Evolutionary conservation across 2,888 invertebrate species (phyloP).

Genomic region (Geotrupes spiniger): DNA sequence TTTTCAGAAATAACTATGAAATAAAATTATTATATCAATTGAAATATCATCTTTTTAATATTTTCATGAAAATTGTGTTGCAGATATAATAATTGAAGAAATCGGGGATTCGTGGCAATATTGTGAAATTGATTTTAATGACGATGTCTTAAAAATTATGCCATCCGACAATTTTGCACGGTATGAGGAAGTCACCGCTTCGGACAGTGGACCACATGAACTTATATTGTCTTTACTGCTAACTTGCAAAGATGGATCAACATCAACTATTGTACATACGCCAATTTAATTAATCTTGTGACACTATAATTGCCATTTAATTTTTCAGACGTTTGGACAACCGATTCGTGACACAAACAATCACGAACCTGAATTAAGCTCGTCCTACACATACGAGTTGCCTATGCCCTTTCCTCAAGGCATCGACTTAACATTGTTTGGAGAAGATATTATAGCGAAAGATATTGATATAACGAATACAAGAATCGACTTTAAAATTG

Average conservation of each 20-base stretch:
- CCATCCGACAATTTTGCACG: neutral
- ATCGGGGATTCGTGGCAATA: too few relatives aligned
- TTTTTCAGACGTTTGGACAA: conserved; percentile 46
- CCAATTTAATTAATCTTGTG: too few relatives aligned
- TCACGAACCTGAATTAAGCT: conserved; percentile 49
- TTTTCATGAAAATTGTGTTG: too few relatives aligned
- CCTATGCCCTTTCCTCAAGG: conserved; percentile 48
- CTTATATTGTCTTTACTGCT: neutral
- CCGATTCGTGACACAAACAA: conserved; percentile 55
- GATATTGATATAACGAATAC: conserved; percentile 57
- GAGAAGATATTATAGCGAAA: conserved; percentile 47
- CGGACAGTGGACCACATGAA: neutral
- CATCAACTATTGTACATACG: too few relatives aligned
- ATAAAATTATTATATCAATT: too few relatives aligned
- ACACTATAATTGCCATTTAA: too few relatives aligned
- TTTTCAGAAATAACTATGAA: too few relatives aligned
- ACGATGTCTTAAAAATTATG: too few relatives aligned
- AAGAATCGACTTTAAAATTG: conserved; percentile 31
- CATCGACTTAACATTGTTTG: conserved; percentile 47
- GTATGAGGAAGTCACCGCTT: neutral
- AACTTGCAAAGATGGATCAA: neutral
- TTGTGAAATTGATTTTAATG: too few relatives aligned
- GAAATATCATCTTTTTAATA: too few relatives aligned
- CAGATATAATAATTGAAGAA: too few relatives aligned
- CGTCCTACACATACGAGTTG: conserved; percentile 47